These are phyloP conservation scores for Stenopsyche tienmushanensis DNA, from an alignment of 1,140 invertebrate genomes.

Conservation along the genomic window DNA sequence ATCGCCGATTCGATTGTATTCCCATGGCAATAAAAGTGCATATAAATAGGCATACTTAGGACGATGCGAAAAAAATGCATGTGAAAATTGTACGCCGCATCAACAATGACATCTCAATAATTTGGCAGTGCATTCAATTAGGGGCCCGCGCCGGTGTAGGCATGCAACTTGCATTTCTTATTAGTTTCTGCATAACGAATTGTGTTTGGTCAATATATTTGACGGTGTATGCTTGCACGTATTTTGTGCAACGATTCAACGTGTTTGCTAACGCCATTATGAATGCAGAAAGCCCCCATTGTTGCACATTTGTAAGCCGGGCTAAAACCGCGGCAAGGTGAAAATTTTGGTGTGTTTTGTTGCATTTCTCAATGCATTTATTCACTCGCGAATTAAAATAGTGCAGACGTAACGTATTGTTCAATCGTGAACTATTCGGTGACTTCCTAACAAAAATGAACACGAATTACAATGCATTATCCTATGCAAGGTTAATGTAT, in stretches of 20 bases:
- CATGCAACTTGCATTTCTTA: conserved; percentile 20
- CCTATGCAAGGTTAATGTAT: no score
- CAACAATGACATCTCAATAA: conserved; percentile 12
- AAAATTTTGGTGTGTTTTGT: conserved; percentile 19
- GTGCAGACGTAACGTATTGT: no score
- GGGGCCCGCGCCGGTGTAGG: neutral
- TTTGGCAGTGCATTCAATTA: conserved; percentile 16
- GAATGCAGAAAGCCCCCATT: conserved; percentile 31
- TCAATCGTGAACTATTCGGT: no score
- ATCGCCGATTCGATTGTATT: neutral
- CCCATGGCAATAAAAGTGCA: no score
- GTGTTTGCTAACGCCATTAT: conserved; percentile 19
- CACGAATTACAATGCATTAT: no score
- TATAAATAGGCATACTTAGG: no score
- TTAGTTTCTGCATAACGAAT: conserved; percentile 16
- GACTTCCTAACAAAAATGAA: no score
- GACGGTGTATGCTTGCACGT: conserved; percentile 10
- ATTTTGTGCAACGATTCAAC: conserved; percentile 20
- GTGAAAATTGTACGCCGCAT: no score
- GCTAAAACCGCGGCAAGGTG: conserved; percentile 3
- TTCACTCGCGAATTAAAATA: neutral
- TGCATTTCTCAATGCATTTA: no score
- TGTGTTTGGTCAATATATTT: conserved; percentile 7
- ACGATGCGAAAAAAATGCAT: no score
- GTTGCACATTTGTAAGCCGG: conserved; percentile 30